Evolutionary conservation across 2,888 invertebrate genomes (phyloP).

Genomic region (Rhamphomyia laevipes): DNA sequence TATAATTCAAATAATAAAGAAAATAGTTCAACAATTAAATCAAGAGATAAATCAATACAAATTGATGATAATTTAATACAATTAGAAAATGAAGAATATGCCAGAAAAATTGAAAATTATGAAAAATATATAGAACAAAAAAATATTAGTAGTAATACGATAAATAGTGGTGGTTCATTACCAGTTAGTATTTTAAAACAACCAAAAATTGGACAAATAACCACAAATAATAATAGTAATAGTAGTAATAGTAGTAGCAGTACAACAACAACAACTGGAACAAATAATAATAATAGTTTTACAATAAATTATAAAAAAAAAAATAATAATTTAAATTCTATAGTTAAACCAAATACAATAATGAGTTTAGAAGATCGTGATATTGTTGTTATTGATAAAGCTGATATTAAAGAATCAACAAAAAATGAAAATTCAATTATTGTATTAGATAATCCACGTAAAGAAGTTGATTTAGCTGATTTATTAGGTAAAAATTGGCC

Average conservation of each 20-base stretch:
- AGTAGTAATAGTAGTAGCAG: slow-evolving; percentile 1
- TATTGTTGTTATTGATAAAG: slow-evolving; percentile 29
- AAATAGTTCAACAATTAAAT: background rate
- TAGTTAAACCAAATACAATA: slow-evolving; percentile 20
- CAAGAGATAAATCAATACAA: slow-evolving; percentile 10
- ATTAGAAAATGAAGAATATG: slow-evolving; percentile 21
- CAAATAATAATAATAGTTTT: background rate
- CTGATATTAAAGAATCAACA: slow-evolving; percentile 28
- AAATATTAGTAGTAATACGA: background rate
- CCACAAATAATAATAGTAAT: background rate
- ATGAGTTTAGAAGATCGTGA: slow-evolving; percentile 27
- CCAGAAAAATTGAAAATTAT: slow-evolving; percentile 21
- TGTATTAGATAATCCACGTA: slow-evolving; percentile 26
- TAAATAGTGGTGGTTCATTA: background rate
- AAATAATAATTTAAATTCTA: slow-evolving; percentile 7
- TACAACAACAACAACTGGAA: slow-evolving; percentile 2
- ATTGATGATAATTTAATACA: slow-evolving; percentile 14
- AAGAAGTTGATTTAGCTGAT: slow-evolving; percentile 30
- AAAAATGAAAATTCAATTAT: slow-evolving; percentile 26
- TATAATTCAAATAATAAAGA: background rate
- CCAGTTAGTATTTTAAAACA: slow-evolving; percentile 22
- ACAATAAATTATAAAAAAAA: slow-evolving; percentile 11
- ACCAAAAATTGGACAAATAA: slow-evolving; percentile 2
- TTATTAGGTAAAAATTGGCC: slow-evolving; percentile 34
- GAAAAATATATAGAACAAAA: slow-evolving; percentile 20